Evolutionary conservation across 2,113 vertebrate species (phyloP).

Genomic region (Talpa occidentalis): DNA sequence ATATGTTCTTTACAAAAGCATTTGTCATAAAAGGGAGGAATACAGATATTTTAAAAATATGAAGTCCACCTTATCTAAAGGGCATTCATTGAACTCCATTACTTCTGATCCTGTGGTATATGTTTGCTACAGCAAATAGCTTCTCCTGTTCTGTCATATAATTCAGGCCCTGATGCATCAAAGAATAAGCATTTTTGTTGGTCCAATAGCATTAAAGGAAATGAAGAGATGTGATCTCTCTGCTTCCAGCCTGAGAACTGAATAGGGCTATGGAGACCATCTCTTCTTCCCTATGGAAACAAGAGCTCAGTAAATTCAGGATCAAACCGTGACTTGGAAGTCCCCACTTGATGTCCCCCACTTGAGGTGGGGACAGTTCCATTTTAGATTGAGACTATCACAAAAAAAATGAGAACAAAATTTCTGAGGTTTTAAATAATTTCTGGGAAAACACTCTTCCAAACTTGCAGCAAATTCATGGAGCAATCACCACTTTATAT

Average conservation of each 20-base stretch:
- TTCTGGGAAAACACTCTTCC: not conserved
- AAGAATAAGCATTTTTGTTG: slow-evolving; percentile 19
- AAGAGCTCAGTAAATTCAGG: not conserved
- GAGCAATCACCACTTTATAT: not conserved
- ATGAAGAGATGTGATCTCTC: slow-evolving; percentile 11
- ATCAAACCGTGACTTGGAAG: not conserved
- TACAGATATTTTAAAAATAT: slow-evolving; percentile 8
- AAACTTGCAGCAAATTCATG: slow-evolving; percentile 35
- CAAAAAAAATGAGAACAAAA: slow-evolving; percentile 12
- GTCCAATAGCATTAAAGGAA: slow-evolving; percentile 56
- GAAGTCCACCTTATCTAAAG: not conserved
- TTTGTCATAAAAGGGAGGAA: slow-evolving; percentile 50
- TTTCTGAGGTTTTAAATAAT: not conserved
- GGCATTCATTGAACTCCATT: not conserved
- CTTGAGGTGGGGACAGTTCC: not conserved
- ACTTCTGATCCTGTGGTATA: slow-evolving; percentile 17
- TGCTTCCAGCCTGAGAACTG: slow-evolving; percentile 35
- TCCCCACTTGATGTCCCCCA: no score
- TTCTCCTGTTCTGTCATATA: slow-evolving; percentile 56
- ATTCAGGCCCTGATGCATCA: slow-evolving; percentile 62
- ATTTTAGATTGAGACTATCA: slow-evolving; percentile 3
- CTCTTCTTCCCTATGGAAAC: not conserved
- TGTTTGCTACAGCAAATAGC: slow-evolving; percentile 63
- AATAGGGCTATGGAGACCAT: not conserved
- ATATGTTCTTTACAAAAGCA: slow-evolving; percentile 58